Conservation (phyloP, 2,113 vertebrate species). For the Chroicocephalus ridibundus region DNA sequence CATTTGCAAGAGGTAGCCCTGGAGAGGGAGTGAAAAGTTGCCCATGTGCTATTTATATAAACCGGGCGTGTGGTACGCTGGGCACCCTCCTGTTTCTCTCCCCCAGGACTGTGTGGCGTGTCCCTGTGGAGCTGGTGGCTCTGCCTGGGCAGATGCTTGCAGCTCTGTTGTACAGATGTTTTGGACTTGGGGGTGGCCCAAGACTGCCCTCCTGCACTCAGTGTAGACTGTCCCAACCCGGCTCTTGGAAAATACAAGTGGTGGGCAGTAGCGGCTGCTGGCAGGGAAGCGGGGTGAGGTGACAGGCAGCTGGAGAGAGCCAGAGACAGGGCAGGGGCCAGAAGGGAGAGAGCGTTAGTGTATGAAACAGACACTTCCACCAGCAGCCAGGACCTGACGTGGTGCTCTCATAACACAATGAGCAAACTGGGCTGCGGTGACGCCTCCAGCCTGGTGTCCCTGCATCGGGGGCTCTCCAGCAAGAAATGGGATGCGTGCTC, state of each 20-base stretch:
- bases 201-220: background rate
- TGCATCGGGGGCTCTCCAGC: accelerated
- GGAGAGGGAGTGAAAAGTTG: background rate
- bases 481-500: accelerated
- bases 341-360: background rate
- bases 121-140: background rate
- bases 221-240: accelerated
- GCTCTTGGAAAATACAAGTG: background rate
- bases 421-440: background rate
- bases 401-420: accelerated
- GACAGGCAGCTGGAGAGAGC: background rate
- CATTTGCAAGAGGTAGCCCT: background rate
- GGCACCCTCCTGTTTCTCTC: background rate
- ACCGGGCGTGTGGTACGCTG: accelerated
- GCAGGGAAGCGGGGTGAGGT: background rate
- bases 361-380: background rate
- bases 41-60: background rate
- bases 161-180: background rate
- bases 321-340: background rate
- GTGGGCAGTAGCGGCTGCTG: background rate
- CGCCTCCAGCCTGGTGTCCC: background rate
- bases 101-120: background rate
- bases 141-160: background rate
- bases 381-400: accelerated
- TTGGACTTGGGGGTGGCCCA: background rate